Percentiles rank a stretch among this genome's conserved stretches.
Conservation (phyloP, 2,113 vertebrate species). For the Heteronetta atricapilla region DNA sequence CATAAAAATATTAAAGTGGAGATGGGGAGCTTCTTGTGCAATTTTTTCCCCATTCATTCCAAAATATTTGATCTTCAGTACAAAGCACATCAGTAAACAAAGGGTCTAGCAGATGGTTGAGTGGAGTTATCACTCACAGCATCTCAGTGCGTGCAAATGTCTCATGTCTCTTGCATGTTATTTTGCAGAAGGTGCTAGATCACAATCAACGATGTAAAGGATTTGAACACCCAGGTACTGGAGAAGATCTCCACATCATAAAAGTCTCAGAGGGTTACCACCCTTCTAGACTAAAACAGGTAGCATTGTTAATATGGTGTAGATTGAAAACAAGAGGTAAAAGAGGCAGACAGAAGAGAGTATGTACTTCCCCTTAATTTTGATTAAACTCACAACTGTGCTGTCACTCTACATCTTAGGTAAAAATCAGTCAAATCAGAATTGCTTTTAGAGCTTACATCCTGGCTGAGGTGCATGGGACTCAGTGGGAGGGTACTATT, state of each 20-base stretch:
- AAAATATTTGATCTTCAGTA: conserved; percentile 38
- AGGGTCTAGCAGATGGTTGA: conserved; percentile 19
- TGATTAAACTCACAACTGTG: not conserved
- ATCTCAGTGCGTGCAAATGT: conserved; percentile 41
- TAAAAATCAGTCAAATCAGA: not conserved
- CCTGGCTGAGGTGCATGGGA: not conserved
- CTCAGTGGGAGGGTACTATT: not conserved
- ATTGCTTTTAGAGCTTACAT: not conserved
- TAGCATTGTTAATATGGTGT: not conserved
- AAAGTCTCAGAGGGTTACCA: not conserved
- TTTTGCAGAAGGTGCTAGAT: conserved; percentile 55
- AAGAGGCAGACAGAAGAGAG: not conserved
- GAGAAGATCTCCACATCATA: conserved; percentile 44
- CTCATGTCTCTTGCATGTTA: conserved; percentile 11
- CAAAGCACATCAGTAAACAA: conserved; percentile 31
- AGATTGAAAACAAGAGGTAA: not conserved
- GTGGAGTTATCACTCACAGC: not conserved
- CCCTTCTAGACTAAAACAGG: not conserved
- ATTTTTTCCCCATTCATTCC: not conserved
- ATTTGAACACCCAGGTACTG: not conserved
- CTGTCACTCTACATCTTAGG: not conserved
- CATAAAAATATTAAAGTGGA: not conserved
- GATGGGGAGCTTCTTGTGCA: not conserved
- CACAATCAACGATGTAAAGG: conserved; percentile 37
- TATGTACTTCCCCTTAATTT: not conserved